A percentile compares a stretch with the other conserved stretches of the same genome.
These are phyloP conservation scores for Phaetusa simplex DNA, from an alignment of 2,113 vertebrate species.

Conservation along the genomic window DNA sequence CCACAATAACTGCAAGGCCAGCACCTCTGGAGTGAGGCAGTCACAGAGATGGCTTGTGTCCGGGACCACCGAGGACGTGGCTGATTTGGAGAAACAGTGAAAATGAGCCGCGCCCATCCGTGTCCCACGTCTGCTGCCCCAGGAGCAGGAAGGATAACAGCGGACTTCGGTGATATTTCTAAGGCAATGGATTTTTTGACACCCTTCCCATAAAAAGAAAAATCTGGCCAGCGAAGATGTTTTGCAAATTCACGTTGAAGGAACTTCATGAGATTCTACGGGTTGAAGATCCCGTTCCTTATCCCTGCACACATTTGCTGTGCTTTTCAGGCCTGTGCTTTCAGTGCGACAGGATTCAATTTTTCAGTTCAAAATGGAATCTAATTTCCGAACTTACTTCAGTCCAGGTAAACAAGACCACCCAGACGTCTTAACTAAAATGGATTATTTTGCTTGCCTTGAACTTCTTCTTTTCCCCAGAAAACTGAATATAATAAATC, in stretches of 20 bases:
- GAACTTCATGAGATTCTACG: background rate
- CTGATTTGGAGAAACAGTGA: background rate
- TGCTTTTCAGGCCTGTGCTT: background rate
- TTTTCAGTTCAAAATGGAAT: background rate
- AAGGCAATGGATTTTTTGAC: background rate
- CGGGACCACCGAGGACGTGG: background rate
- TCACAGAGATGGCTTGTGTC: background rate
- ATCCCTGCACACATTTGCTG: background rate
- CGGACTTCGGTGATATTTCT: accelerated
- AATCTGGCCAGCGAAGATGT: background rate
- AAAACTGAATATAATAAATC: background rate
- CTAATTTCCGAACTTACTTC: background rate
- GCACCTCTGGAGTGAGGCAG: background rate
- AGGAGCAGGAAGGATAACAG: background rate
- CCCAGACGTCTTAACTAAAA: background rate
- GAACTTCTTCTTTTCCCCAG: background rate
- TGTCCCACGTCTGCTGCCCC: background rate
- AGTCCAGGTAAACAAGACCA: background rate
- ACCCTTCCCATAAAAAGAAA: background rate
- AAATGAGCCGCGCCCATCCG: accelerated
- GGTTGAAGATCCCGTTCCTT: background rate
- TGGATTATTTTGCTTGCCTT: background rate
- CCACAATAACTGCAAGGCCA: background rate
- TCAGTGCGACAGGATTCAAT: background rate
- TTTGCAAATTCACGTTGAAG: background rate